Base-by-base conservation (phyloP, 23 tunicate genomes). In the Ciona savignyi region DNA sequence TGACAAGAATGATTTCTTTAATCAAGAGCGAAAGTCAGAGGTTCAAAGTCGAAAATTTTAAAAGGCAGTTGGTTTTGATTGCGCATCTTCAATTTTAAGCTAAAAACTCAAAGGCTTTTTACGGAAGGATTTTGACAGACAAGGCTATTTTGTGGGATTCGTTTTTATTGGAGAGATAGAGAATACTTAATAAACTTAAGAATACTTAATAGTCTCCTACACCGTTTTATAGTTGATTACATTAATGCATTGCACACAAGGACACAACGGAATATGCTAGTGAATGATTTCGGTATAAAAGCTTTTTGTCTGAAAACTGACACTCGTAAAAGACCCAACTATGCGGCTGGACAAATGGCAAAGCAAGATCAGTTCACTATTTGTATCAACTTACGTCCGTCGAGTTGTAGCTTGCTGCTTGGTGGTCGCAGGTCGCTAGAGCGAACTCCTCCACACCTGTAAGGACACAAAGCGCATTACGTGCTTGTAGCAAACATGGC, bases 361-460 rank as follows among this genome's bases (percentile, higher is more conserved):
- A 15, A 1, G 31, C 4, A 29, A 15, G 27, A 1, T 2, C 30
- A 2, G 29, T 27, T 15, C 29, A 24, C 22, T 11, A 1, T 32
- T 27, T 25, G 22, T 25, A 34, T 67, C 6, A 11, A 69, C 51
- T 22, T 61, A 80, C 84, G 63, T 80, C 77, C 0, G 70, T 32
- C 33, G 71, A 34, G 25, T 62, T 80, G 56, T 68, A 71, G 1
- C 0, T 29, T 3, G 61, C 71, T 30, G 76, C 62, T 22, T 71
- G 78, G 27, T 26, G 32, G 26, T 60, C 68, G 29, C 78, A 74
- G 9, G 74, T 42, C n/a, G 84, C 67, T 4, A 71, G 35, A 24
- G 62, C 34, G 1, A 80, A 80, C 19, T 71, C 65, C 32, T 80
- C 77, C 30, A 80, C 35, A 2, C 77, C 77, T 0, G 77, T 63